Percentiles rank a stretch among this genome's conserved stretches.
Evolutionary conservation across 2,113 vertebrate genomes (phyloP).

Genomic region (Tamias sibiricus): DNA sequence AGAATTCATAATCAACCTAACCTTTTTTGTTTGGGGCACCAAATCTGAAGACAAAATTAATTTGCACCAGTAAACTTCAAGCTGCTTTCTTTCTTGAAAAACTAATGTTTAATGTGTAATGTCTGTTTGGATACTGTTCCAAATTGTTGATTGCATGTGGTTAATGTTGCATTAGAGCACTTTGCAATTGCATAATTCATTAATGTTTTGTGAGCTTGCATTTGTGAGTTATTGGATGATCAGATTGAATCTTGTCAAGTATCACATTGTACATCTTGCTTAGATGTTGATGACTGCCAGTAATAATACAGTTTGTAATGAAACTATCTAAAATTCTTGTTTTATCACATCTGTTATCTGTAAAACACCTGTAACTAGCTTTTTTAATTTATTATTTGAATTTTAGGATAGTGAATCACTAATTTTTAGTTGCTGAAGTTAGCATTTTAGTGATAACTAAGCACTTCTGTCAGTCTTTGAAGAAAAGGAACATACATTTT

Average conservation of each 20-base stretch:
- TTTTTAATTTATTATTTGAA: slow-evolving; percentile 89
- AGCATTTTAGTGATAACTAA: slow-evolving; percentile 88
- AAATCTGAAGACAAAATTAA: slow-evolving; percentile 88
- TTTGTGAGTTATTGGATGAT: slow-evolving; percentile 89
- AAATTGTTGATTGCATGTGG: slow-evolving; percentile 93
- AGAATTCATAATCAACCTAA: slow-evolving; percentile 85
- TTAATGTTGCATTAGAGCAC: slow-evolving; percentile 95
- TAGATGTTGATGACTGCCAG: slow-evolving; percentile 86
- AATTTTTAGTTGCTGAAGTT: slow-evolving; percentile 87
- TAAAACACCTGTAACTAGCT: slow-evolving; percentile 88
- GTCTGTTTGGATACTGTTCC: slow-evolving; percentile 89
- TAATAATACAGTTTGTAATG: slow-evolving; percentile 87
- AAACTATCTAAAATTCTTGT: slow-evolving; percentile 83
- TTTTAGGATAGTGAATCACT: slow-evolving; percentile 88
- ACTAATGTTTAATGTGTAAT: slow-evolving; percentile 88
- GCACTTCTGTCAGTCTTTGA: slow-evolving; percentile 88
- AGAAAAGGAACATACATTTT: slow-evolving; percentile 87
- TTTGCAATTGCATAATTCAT: slow-evolving; percentile 94
- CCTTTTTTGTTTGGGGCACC: slow-evolving; percentile 85
- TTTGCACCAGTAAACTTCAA: slow-evolving; percentile 90
- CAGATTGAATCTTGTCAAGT: slow-evolving; percentile 86
- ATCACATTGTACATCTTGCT: slow-evolving; percentile 86
- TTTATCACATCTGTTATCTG: slow-evolving; percentile 86
- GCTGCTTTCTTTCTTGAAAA: slow-evolving; percentile 89
- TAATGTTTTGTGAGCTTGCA: slow-evolving; percentile 94